These are phyloP conservation scores for Ceramica pisi DNA, from an alignment of 2,888 invertebrate species.

Conservation along the genomic window DNA sequence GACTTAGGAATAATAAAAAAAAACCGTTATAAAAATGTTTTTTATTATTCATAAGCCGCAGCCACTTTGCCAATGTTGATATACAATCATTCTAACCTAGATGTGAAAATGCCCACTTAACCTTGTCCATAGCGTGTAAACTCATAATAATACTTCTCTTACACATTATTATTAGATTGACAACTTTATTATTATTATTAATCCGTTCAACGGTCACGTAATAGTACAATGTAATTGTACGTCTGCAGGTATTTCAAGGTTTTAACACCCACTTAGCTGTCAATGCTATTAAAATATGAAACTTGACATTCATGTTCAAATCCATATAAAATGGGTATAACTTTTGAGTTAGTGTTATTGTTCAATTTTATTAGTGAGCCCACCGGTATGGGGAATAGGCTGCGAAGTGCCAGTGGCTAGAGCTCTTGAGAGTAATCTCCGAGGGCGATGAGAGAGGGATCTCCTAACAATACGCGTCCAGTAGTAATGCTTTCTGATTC, in stretches of 20 bases:
- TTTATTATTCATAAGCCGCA: neutral
- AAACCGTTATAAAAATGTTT: no score
- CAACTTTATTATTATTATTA: constrained; percentile 48
- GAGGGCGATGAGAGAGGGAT: no score
- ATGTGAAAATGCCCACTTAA: constrained; percentile 19
- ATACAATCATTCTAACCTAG: constrained; percentile 30
- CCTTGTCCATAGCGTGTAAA: constrained; percentile 33
- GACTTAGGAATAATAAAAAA: no score
- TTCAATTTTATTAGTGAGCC: no score
- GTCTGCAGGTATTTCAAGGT: constrained; percentile 45
- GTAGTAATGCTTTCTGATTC: no score
- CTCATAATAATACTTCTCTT: constrained; percentile 9
- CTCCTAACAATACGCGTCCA: no score
- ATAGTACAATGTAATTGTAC: constrained; percentile 26
- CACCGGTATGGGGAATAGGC: no score
- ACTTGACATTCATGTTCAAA: constrained; percentile 39
- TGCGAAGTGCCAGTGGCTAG: no score
- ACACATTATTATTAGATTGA: constrained; percentile 25
- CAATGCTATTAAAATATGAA: constrained; percentile 26
- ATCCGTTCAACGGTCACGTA: constrained; percentile 32
- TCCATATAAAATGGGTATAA: constrained; percentile 16
- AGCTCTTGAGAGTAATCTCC: no score
- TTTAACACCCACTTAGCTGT: constrained; percentile 25
- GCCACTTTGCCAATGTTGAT: neutral
- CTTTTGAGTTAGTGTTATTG: constrained; percentile 8